Conservation (phyloP, 2,113 vertebrate genomes). For the Thomomys bottae region DNA sequence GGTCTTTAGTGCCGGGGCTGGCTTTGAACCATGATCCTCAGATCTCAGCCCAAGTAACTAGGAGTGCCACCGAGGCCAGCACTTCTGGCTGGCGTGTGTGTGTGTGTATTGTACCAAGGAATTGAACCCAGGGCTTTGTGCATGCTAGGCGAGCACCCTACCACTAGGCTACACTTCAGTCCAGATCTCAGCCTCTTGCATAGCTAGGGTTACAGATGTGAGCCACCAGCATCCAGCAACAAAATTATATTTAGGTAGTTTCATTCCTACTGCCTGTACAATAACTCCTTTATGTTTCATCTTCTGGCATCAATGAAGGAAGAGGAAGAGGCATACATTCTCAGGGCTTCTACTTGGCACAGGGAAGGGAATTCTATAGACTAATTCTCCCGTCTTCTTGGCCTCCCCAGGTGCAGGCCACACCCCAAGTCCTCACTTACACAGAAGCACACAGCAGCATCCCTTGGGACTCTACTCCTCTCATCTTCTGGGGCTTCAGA, state of each 20-base stretch:
- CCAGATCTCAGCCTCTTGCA: no score
- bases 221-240: not conserved
- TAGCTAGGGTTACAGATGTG: not conserved
- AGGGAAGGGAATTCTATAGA: not conserved
- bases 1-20: no score
- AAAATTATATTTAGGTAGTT: not conserved
- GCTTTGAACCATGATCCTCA: no score
- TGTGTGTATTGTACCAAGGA: no score
- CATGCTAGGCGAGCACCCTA: no score
- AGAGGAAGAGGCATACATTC: not conserved
- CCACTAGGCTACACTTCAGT: no score
- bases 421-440: conserved; percentile 83
- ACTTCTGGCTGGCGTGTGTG: no score
- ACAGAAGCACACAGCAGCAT: conserved; percentile 96
- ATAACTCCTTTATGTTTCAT: not conserved
- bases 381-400: not conserved
- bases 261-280: not conserved
- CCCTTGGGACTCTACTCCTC: conserved; percentile 96
- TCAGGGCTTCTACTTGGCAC: not conserved
- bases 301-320: not conserved
- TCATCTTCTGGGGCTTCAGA: conserved; percentile 97
- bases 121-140: no score
- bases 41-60: no score
- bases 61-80: no score
- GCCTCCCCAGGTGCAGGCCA: fast-evolving